phyloP scores from a whole-genome alignment of 2,888 invertebrate species.

The Mythimna pallens region DNA sequence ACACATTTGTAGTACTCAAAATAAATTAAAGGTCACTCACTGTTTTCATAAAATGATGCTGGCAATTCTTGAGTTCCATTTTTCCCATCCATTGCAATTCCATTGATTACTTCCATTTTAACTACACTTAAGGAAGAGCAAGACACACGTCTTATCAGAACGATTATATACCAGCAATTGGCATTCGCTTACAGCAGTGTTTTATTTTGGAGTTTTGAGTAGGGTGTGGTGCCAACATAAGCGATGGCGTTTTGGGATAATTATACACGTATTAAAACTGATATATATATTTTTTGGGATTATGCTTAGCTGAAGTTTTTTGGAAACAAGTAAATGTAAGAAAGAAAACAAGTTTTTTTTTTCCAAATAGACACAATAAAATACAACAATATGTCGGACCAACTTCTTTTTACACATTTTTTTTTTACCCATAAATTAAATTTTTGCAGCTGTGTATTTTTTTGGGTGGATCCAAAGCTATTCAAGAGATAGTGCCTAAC shows the following conservation, averaged over 20 bases:
- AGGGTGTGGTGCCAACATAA: slow-evolving; percentile 9
- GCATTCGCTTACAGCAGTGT: neutral
- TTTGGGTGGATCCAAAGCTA: no score
- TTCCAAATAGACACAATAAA: no score
- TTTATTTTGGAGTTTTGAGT: slow-evolving; percentile 16
- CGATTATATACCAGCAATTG: slow-evolving; percentile 33
- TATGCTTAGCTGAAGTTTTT: no score
- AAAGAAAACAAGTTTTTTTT: no score
- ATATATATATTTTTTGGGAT: no score
- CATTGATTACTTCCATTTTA: slow-evolving; percentile 30
- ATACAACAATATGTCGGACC: no score
- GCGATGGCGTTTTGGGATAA: slow-evolving; percentile 22
- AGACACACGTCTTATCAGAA: slow-evolving; percentile 38
- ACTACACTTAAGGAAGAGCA: neutral
- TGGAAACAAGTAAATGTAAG: no score
- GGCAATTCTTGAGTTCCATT: slow-evolving; percentile 14
- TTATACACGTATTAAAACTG: neutral
- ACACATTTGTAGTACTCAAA: no score
- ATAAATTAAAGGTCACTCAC: slow-evolving; percentile 18
- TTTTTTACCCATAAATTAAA: no score
- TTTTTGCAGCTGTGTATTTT: no score
- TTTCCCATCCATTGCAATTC: slow-evolving; percentile 10
- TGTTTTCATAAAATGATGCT: slow-evolving; percentile 18
- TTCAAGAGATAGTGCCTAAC: no score
- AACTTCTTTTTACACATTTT: no score